A percentile compares a stretch with the other conserved stretches of the same genome.
These are phyloP conservation scores for Rissa tridactyla DNA, from an alignment of 2,113 vertebrate species.

Conservation along the genomic window DNA sequence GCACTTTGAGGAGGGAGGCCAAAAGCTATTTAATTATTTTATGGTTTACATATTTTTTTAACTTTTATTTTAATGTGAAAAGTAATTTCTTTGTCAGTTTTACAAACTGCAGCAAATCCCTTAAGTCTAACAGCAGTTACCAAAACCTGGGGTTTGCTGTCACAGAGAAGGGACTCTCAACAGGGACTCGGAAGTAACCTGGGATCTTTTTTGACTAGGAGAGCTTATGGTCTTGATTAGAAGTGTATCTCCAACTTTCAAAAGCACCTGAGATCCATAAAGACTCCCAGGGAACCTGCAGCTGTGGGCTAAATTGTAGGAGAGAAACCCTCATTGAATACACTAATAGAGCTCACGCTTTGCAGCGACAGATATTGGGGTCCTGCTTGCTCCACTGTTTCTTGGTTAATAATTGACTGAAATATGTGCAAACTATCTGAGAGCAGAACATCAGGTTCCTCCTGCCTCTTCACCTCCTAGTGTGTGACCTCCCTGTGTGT, in stretches of 20 bases:
- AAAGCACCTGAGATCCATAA: not conserved
- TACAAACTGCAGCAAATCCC: not conserved
- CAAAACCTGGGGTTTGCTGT: not conserved
- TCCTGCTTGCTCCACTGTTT: not conserved
- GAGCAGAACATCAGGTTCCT: not conserved
- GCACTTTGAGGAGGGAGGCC: not conserved
- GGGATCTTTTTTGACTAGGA: not conserved
- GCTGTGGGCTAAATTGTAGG: not conserved
- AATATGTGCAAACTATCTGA: not conserved
- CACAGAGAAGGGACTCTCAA: not conserved
- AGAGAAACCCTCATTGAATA: not conserved
- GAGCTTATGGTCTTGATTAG: not conserved
- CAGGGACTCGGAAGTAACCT: not conserved
- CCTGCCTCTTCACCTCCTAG: not conserved
- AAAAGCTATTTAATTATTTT: not conserved
- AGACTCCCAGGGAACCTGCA: not conserved
- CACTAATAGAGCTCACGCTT: not conserved
- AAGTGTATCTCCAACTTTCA: not conserved
- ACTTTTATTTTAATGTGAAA: not conserved
- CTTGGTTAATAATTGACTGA: not conserved
- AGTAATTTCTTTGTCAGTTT: not conserved
- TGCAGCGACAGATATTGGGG: not conserved
- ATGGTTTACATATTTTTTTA: not conserved
- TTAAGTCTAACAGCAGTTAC: not conserved
- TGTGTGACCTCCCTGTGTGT: not conserved